phyloP scores from a whole-genome alignment of 2,797 vertebrate genomes.

The Crax fasciolata region DNA sequence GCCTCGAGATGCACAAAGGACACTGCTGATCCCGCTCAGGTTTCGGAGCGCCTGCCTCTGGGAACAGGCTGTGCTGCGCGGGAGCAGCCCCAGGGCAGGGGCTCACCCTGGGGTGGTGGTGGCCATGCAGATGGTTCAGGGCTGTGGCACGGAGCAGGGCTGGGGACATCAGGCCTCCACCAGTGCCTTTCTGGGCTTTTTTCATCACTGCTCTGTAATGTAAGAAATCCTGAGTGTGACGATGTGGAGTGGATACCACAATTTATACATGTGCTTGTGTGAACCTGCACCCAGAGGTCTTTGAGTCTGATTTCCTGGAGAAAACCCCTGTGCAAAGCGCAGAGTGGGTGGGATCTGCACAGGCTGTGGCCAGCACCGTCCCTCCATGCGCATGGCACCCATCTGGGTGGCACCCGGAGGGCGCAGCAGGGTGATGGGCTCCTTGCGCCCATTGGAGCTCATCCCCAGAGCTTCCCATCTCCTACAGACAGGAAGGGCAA shows the following conservation, averaged over 20 bases:
- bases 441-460: not conserved
- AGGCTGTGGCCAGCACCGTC: not conserved
- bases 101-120: rapidly evolving
- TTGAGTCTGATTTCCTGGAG: not conserved
- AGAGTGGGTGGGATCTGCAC: not conserved
- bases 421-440: not conserved
- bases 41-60: not conserved
- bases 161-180: not conserved
- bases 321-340: not conserved
- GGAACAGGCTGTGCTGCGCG: not conserved
- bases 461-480: conserved; percentile 35
- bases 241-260: rapidly evolving
- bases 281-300: not conserved
- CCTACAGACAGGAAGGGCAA: conserved; percentile 12
- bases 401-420: no score
- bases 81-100: not conserved
- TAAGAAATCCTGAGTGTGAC: not conserved
- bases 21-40: conserved; percentile 12
- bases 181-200: rapidly evolving
- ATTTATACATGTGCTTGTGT: rapidly evolving
- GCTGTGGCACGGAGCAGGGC: not conserved
- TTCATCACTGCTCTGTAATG: not conserved
- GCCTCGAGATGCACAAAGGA: conserved; percentile 61
- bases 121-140: not conserved
- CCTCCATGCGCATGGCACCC: not conserved